Percentiles rank a stretch among this genome's conserved stretches.
phyloP scores from a whole-genome alignment of 2,797 vertebrate species.

The Hyperoplus lanceolatus region DNA sequence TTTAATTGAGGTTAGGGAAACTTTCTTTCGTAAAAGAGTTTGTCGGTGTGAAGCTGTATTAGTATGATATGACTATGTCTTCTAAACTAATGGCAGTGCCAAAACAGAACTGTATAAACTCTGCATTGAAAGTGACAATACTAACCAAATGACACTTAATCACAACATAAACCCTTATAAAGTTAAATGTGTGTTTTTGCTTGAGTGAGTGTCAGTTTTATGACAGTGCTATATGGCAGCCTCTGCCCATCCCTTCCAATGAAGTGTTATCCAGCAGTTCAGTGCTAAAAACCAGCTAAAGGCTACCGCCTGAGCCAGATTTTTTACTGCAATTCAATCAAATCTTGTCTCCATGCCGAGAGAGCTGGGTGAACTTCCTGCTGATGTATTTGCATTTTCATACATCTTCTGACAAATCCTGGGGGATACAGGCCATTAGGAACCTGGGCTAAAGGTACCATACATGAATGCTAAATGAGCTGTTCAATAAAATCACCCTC shows the following conservation, averaged over 20 bases:
- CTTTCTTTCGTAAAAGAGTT: not conserved
- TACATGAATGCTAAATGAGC: conserved; percentile 82
- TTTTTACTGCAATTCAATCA: conserved; percentile 46
- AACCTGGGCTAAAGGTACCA: conserved; percentile 74
- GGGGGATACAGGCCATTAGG: conserved; percentile 72
- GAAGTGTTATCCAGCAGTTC: conserved; percentile 23
- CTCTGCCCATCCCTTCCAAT: not conserved
- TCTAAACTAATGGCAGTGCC: not conserved
- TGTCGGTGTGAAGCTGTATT: not conserved
- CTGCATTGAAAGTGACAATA: conserved; percentile 4
- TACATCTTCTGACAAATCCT: conserved; percentile 79
- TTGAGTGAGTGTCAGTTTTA: not conserved
- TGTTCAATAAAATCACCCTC: conserved; percentile 81
- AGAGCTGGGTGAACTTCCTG: conserved; percentile 56
- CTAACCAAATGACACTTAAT: conserved; percentile 11
- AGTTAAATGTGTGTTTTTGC: conserved; percentile 16
- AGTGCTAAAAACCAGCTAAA: conserved; percentile 30
- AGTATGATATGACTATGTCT: not conserved
- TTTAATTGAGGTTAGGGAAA: not conserved
- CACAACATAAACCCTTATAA: conserved; percentile 10
- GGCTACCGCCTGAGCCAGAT: conserved; percentile 38
- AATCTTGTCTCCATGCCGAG: conserved; percentile 41
- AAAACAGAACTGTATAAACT: not conserved
- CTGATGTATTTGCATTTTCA: conserved; percentile 78
- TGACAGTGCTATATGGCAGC: not conserved